These are phyloP conservation scores for Scolanthus callimorphus DNA, from an alignment of 92 coral and sea anemone genomes.

Conservation along the genomic window DNA sequence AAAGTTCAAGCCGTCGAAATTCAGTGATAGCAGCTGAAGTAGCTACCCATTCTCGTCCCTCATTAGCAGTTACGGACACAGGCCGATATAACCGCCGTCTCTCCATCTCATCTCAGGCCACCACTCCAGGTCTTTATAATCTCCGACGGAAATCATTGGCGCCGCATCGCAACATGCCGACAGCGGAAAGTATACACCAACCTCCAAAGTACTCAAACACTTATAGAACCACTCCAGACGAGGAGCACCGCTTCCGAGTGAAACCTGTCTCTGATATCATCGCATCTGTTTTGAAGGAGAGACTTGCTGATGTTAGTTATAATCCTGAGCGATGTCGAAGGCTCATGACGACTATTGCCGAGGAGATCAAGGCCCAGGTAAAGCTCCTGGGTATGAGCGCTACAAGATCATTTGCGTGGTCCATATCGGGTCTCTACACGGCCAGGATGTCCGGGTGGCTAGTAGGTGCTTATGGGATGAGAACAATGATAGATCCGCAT, in stretches of 20 bases:
- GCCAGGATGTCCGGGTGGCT: slow-evolving; percentile 77
- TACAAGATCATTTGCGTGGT: slow-evolving; percentile 87
- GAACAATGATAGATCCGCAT: slow-evolving; percentile 66
- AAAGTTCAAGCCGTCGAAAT: slow-evolving; percentile 43
- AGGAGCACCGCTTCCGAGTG: slow-evolving; percentile 51
- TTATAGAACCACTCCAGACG: slow-evolving; percentile 69
- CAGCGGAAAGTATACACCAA: slow-evolving; percentile 16
- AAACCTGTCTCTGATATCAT: slow-evolving; percentile 71
- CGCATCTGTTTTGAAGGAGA: slow-evolving; percentile 45
- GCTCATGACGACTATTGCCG: slow-evolving; percentile 62
- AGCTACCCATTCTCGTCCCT: slow-evolving; percentile 5
- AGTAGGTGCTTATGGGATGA: slow-evolving; percentile 96
- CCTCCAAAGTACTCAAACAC: slow-evolving; percentile 67
- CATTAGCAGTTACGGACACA: slow-evolving; percentile 28
- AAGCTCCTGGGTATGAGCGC: slow-evolving; percentile 75
- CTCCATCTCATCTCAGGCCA: slow-evolving; percentile 47
- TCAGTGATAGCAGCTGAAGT: slow-evolving; percentile 26
- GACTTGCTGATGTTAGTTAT: slow-evolving; percentile 54
- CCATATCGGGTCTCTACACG: slow-evolving; percentile 74
- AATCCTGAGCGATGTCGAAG: slow-evolving; percentile 61
- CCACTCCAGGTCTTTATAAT: slow-evolving; percentile 6
- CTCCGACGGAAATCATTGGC: slow-evolving; percentile 44
- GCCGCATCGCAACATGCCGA: slow-evolving; percentile 13
- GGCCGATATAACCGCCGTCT: slow-evolving; percentile 33
- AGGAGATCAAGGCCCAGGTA: slow-evolving; percentile 77